Evolutionary conservation across 2,888 invertebrate genomes (phyloP), one percentile per base, ranked within the genome.

Genomic region (Acanthosepion esculentum): DNA sequence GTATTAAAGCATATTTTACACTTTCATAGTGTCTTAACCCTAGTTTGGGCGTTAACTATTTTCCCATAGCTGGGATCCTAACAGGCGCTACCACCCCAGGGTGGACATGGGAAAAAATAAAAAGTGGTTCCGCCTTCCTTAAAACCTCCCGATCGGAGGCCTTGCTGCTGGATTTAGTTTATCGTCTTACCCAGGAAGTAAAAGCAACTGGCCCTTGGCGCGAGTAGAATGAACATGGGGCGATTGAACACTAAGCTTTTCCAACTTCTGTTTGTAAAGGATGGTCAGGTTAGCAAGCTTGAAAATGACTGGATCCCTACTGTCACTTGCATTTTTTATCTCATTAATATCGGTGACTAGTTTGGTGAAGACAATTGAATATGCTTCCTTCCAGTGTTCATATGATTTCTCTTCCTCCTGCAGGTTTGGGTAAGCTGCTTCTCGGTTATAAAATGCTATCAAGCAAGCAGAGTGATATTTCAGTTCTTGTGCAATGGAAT

Each of bases 231-330:
- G 33, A 92, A 94, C 94, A 94, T 48, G 20, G 48, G 91, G 91
- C 53, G 91, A 91, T 15, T 94, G 50, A 91, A 94, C 91, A 91
- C 48, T 23, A 12, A 91, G 50, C 41, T 48, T 8, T 53, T 94
- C 26, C 48, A 94, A 48, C 41, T 91, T 91, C 94, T 94, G 91
- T 23, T 91, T 94, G 91, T 91, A 94, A 50, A 91, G 91, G 53
- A 2, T 91, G 91, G 91, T 91, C 53, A 94, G 26, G 91, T 94
- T 50, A 48, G 94, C 94, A 91, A 91, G 91, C 94, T 29, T 94
- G 29, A 91, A 94, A 64, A 94, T 92, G 8, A n/a, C 15, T 48
- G 92, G 48, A 5, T 94, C 48, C 91, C 10, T 20, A 94, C 91
- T 29, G 6, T 94, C 94, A 94, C 91, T 92, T 29, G 29, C 29